Evolutionary conservation across 1,140 invertebrate genomes (phyloP).

Genomic region (Pissodes strobi): DNA sequence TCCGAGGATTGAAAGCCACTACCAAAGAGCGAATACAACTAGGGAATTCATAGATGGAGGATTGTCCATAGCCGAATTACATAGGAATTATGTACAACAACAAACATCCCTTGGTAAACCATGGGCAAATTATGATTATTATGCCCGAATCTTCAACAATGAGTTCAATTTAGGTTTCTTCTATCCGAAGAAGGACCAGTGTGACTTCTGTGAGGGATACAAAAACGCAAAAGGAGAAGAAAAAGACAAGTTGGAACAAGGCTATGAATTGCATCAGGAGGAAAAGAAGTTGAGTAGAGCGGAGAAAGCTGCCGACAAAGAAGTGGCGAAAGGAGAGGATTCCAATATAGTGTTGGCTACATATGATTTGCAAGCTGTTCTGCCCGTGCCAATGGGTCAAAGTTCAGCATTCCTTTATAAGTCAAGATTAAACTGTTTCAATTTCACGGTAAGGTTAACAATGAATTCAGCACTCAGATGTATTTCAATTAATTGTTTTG

Average conservation of each 20-base stretch:
- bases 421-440: constrained; percentile 50
- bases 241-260: neutral
- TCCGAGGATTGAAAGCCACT: constrained; percentile 53
- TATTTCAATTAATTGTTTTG: neutral
- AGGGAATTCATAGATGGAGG: constrained; percentile 50
- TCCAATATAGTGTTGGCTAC: constrained; percentile 27
- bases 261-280: neutral
- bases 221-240: neutral
- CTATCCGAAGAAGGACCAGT: constrained; percentile 41
- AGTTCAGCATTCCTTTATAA: constrained; percentile 45
- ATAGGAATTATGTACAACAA: constrained; percentile 44
- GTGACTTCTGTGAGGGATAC: no score
- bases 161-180: constrained; percentile 53
- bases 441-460: constrained; percentile 34
- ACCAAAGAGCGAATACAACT: constrained; percentile 39
- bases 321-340: no score
- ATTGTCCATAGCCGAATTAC: constrained; percentile 48
- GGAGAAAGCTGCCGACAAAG: neutral
- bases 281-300: neutral
- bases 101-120: constrained; percentile 36
- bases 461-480: neutral
- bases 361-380: constrained; percentile 48
- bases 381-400: constrained; percentile 41
- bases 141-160: constrained; percentile 48
- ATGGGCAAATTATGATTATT: constrained; percentile 43